Evolutionary conservation across 2,797 vertebrate genomes (phyloP), one percentile per base, ranked within the genome.

Genomic region (Enteromius fasciolatus): DNA sequence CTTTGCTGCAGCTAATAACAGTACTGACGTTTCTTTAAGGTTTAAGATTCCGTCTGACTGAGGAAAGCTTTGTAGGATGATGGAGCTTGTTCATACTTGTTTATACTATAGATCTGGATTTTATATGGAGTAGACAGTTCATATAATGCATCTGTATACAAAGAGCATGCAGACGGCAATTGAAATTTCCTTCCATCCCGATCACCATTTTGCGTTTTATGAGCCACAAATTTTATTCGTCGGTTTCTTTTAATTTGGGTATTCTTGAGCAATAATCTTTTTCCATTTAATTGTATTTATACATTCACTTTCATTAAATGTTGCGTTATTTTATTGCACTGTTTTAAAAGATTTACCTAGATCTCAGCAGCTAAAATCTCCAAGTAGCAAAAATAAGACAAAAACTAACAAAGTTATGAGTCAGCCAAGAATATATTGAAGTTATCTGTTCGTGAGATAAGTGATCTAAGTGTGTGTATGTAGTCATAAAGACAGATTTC

Each of bases 361-460:
- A 52, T 54, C 10, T 25, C 23, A 2, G 5, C 41, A 41, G 48
- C 17, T 80, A 48, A 50, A 20, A 41, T 54, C 17, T 28, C 10
- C 4, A 64, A 81, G 31, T 14, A 31, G 23, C 50, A 39, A 75
- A 64, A 11, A 75, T 25, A 41, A 54, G 70, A 72, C 36, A 80
- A 61, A 44, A 76, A 14, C 54, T 59, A 10, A n/a, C 64, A 46
- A 41, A 25, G 2, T 48, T 73, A 61, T 63, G 28, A 59, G 39
- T 54, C 67, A 78, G 86, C 63, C 23, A 39, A 64, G 73, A 87
- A 84, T 90, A 92, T 82, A 87, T 88, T 33, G 17, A 50, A 33
- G 61, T 64, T 79, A 68, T 79, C 77, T 39, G 18, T 48, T 17
- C 14, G 12, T 69, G 63, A 64, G 76, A 79, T 79, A 61, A 59